Percentiles rank a stretch among this genome's conserved stretches.
These are phyloP conservation scores for Enteromius thamalakanensis DNA, from an alignment of 2,797 vertebrate species.

Conservation along the genomic window DNA sequence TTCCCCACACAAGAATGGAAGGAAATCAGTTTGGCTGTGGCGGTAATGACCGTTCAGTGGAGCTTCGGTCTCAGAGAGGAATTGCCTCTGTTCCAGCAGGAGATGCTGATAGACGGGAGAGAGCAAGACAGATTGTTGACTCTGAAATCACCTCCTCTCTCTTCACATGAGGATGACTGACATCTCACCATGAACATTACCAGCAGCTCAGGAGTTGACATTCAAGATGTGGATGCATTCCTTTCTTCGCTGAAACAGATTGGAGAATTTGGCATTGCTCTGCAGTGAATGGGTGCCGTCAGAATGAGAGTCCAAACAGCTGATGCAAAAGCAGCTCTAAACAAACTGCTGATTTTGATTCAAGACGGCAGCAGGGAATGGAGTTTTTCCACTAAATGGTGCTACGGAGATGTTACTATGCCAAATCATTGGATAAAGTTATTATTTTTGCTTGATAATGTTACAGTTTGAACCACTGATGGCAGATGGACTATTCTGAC, in stretches of 20 bases:
- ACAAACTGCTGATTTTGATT: background rate
- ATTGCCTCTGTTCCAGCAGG: conserved; percentile 33
- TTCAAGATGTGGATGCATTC: background rate
- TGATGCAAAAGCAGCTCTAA: background rate
- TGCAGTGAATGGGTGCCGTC: background rate
- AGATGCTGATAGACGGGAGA: conserved; percentile 56
- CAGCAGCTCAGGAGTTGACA: background rate
- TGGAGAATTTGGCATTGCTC: background rate
- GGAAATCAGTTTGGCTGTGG: conserved; percentile 32
- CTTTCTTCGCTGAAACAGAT: background rate
- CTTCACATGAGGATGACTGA: conserved; percentile 4
- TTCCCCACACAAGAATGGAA: conserved; percentile 40
- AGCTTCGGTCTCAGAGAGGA: conserved; percentile 21
- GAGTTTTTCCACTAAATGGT: background rate
- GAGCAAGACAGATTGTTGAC: conserved; percentile 47
- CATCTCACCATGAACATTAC: background rate
- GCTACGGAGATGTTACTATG: too few relatives aligned
- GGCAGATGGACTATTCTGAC: too few relatives aligned
- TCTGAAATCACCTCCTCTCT: conserved; percentile 15
- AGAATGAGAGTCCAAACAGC: background rate
- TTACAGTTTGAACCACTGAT: too few relatives aligned
- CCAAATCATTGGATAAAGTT: too few relatives aligned
- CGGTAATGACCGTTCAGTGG: conserved; percentile 21
- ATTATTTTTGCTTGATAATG: too few relatives aligned
- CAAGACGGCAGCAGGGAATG: background rate